Evolutionary conservation across 2,797 vertebrate species (phyloP), one percentile per base, ranked within the genome.

Genomic region (Danio kyathit): DNA sequence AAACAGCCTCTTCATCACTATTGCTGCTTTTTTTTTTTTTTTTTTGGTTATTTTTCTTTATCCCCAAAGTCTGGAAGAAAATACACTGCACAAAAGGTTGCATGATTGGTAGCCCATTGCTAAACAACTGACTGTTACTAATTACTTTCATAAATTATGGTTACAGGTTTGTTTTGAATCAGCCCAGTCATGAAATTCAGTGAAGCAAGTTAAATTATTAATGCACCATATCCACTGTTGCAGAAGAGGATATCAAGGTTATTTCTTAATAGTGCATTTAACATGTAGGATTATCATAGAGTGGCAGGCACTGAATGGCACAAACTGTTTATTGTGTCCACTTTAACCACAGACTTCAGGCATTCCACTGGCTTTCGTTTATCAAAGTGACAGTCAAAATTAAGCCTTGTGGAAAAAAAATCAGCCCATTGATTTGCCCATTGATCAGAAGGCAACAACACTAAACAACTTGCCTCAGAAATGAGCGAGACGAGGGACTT

Each of bases 401-500:
- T 65, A 81, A 75, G 60, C 59, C 76, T 54, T 79, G 54, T 51
- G 48, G 54, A 67, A 54, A 51, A 56, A 63, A 61, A 85, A 85
- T 77, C 80, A 76, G 76, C 43, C 63, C 57, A 81, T 82, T 76
- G 82, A 85, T 86, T 85, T 83, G 66, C 65, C 65, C 82, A 87
- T 85, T 82, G 86, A 86, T 82, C 83, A 84, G 59, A 76, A 59
- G 66, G 61, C 56, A 82, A 82, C 63, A 79, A 41, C 14, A 80
- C 64, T 61, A 67, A 46, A 70, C 48, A 54, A 40, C 72, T 51
- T 14, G 69, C 38, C 61, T 80, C 73, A 81, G 82, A 83, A 81
- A 86, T 84, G 71, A 87, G 54, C 29, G 60, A 66, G 40, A 73
- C 71, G 51, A 64, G 74, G 75, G 60, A 63, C 73, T 79, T 73